Base-by-base conservation (phyloP, 2,113 vertebrate species). In the Leucoraja erinaceus region DNA sequence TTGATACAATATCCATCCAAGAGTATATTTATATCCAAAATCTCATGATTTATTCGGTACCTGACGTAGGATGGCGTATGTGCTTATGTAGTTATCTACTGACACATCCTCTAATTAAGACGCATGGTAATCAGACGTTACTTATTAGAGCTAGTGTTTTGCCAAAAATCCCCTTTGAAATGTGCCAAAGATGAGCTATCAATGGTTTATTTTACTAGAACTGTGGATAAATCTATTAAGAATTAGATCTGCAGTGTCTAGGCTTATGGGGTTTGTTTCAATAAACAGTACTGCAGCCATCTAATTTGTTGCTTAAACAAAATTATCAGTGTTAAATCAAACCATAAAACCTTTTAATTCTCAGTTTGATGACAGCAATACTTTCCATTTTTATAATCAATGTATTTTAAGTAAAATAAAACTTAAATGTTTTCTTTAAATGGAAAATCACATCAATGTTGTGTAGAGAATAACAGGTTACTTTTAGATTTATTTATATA, bases 121-220 rank as follows among this genome's bases (percentile, higher is more conserved):
- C 59, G 66, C 84, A 63, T 88, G n/a, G 61, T 12, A 66, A 18
- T n/a, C 84, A 66, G 61, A 88, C 61, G 4, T 18, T 63, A 18
- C 56, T 88, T 66, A 66, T 66, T 88, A 31, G 2, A n/a, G 28
- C 61, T 66, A 28, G 28, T 66, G 31, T 25, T 88, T 88, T 66
- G 84, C 61, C 84, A 88, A 88, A 33, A 33, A n/a, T n/a, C n/a
- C 5, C 61, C n/a, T 66, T 86, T 88, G 84, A 88, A 88, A 31
- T 88, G n/a, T 88, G 28, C 78, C 38, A 81, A 54, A 81, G 78
- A 38, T 47, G 56, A 4, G 20, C 18, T 79, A 79, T 81, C 78
- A 81, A 81, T 56, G 38, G 20, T 81, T 22, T 33, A 14, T 22
- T 66, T 88, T 66, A 88, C 84, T 7, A 33, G 84, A 63, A n/a